phyloP scores from a whole-genome alignment of 2,113 vertebrate species.

The Helogale parvula region DNA sequence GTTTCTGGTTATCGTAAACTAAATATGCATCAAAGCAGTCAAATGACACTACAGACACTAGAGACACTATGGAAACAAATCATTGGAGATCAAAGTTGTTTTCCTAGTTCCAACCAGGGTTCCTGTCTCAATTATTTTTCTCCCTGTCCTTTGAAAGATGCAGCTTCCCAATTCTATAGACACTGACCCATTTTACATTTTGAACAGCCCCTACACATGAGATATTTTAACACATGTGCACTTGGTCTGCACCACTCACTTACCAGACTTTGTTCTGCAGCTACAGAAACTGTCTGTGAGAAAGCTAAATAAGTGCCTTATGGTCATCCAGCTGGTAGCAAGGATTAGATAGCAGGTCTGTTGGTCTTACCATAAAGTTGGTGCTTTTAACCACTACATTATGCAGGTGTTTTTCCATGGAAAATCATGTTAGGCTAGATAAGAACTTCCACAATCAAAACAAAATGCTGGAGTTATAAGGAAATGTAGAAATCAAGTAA shows the following conservation, averaged over 20 bases:
- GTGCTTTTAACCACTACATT: not conserved
- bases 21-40: not conserved
- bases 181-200: not conserved
- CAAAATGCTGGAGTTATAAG: not conserved
- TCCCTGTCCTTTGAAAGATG: not conserved
- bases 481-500: slow-evolving; percentile 22
- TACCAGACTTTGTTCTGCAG: not conserved
- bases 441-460: not conserved
- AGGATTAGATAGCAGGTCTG: not conserved
- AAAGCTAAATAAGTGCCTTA: not conserved
- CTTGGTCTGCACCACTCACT: not conserved
- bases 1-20: not conserved
- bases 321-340: not conserved
- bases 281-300: not conserved
- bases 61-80: not conserved
- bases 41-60: not conserved
- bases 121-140: not conserved
- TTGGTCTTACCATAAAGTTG: not conserved
- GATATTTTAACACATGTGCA: not conserved
- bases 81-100: not conserved
- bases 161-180: not conserved
- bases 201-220: not conserved
- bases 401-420: not conserved
- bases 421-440: not conserved
- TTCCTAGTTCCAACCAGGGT: not conserved